Conservation (phyloP, 92 coral and sea anemone genomes). For the Anthopleura xanthogrammica region DNA sequence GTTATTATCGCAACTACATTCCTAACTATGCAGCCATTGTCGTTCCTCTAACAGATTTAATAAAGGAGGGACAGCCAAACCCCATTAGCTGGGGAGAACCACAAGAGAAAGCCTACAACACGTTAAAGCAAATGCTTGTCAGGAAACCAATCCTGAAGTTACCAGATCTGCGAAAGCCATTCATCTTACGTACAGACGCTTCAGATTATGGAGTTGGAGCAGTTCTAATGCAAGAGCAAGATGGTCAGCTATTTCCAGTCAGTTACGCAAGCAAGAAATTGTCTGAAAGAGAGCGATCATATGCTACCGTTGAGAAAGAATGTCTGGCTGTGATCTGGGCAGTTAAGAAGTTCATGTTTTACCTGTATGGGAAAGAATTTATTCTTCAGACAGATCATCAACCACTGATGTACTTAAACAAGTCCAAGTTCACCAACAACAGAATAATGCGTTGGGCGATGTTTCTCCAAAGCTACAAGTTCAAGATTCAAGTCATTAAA, state of each 20-base stretch:
- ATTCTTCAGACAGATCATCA: neutral
- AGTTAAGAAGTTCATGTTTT: neutral
- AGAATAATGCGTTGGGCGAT: no score
- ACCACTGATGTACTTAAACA: no score
- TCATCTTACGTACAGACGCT: slow-evolving; percentile 13
- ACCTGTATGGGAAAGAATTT: neutral
- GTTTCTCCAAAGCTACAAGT: no score
- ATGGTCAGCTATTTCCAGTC: slow-evolving; percentile 23
- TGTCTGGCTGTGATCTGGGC: neutral
- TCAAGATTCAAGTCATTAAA: no score
- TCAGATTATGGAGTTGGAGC: slow-evolving; percentile 31
- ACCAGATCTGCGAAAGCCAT: slow-evolving; percentile 33
- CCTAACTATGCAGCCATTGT: slow-evolving; percentile 53
- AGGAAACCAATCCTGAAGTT: slow-evolving; percentile 43
- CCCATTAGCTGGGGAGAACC: slow-evolving; percentile 39
- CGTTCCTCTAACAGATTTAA: slow-evolving; percentile 44
- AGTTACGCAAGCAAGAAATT: slow-evolving; percentile 20
- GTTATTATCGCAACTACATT: slow-evolving; percentile 55
- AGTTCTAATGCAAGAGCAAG: slow-evolving; percentile 27
- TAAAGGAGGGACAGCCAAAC: slow-evolving; percentile 33
- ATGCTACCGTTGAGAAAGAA: neutral
- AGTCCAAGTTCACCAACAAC: no score
- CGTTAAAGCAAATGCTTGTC: slow-evolving; percentile 16
- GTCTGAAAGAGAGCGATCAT: neutral
- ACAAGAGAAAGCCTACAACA: slow-evolving; percentile 46